Percentiles rank a stretch among this genome's conserved stretches.
phyloP scores from a whole-genome alignment of 2,888 invertebrate species.

The Allygus modestus region DNA sequence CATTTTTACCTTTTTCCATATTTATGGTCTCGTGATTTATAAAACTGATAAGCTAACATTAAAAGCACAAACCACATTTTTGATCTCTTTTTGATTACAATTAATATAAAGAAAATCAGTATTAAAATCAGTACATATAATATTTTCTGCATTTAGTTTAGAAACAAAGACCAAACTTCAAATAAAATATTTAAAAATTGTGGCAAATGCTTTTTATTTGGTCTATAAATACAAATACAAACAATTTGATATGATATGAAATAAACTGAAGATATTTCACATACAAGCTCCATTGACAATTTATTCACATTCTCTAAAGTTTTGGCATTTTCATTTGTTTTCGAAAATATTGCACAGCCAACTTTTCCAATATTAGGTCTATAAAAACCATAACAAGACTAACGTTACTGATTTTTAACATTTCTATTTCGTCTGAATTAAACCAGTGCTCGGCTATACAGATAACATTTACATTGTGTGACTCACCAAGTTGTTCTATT shows the following conservation, averaged over 20 bases:
- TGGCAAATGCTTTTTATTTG: not conserved
- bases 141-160: not conserved
- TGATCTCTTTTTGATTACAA: constrained; percentile 1
- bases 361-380: constrained; percentile 34
- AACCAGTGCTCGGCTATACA: constrained; percentile 1
- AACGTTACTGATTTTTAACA: constrained; percentile 4
- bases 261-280: constrained; percentile 13
- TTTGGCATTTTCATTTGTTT: not conserved
- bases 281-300: constrained; percentile 9
- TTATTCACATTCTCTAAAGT: constrained; percentile 16
- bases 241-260: not conserved
- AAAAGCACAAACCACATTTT: constrained; percentile 3
- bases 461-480: not conserved
- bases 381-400: constrained; percentile 48
- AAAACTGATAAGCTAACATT: not conserved
- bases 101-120: constrained; percentile 19
- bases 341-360: constrained; percentile 2
- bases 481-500: not conserved
- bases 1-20: not conserved
- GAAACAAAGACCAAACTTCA: not conserved
- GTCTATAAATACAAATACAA: constrained; percentile 22
- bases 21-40: not conserved
- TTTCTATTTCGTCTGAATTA: constrained; percentile 23
- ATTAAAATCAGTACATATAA: constrained; percentile 24
- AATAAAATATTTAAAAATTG: constrained; percentile 22